Conservation (phyloP, 2,888 invertebrate genomes). For the Trichopoda pennipes region DNA sequence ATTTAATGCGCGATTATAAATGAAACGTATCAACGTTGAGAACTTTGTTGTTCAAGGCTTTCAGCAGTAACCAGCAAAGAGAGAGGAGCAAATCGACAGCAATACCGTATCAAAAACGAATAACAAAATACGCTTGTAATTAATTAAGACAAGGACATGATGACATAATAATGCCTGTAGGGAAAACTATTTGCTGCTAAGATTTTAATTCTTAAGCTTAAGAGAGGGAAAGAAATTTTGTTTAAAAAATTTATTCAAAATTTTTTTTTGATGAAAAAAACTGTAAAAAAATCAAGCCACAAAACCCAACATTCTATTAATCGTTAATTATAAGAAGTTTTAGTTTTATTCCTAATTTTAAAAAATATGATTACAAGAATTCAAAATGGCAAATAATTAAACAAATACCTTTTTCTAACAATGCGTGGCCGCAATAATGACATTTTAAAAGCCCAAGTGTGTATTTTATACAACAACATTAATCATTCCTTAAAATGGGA, state of each 20-base stretch:
- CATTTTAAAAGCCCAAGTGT: too few relatives aligned
- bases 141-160: constrained; percentile 45
- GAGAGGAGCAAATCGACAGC: constrained; percentile 1
- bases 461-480: neutral
- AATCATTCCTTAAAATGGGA: neutral
- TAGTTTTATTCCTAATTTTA: too few relatives aligned
- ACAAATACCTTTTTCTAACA: too few relatives aligned
- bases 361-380: too few relatives aligned
- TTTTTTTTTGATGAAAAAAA: neutral
- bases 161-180: constrained; percentile 33
- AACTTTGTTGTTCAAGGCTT: constrained; percentile 29
- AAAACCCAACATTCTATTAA: neutral
- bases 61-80: constrained; percentile 1
- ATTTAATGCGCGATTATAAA: constrained; percentile 28
- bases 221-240: neutral
- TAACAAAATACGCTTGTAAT: constrained; percentile 38
- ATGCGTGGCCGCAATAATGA: too few relatives aligned
- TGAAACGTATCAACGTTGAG: constrained; percentile 24
- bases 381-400: too few relatives aligned
- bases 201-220: too few relatives aligned
- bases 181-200: constrained; percentile 10
- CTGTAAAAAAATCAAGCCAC: constrained; percentile 8
- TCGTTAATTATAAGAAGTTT: neutral
- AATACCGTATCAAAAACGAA: constrained; percentile 25
- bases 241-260: neutral